A percentile compares a stretch with the other conserved stretches of the same genome.
These are phyloP conservation scores for Sylvietta virens DNA, from an alignment of 2,113 vertebrate species.

Conservation along the genomic window DNA sequence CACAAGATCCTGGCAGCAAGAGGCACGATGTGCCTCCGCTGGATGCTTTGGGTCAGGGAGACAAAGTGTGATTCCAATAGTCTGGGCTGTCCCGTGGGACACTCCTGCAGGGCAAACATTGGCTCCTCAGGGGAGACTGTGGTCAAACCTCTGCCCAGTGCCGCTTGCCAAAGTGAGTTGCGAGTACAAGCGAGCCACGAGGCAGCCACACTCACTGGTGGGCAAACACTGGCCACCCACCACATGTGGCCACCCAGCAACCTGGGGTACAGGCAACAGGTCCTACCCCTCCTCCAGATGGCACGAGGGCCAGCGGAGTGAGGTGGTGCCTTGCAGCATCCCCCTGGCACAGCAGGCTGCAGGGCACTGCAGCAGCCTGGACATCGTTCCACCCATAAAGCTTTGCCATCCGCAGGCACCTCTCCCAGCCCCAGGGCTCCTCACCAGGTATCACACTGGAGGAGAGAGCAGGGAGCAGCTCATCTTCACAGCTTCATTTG, in stretches of 20 bases:
- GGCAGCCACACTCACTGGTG: background rate
- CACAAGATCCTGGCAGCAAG: rapidly evolving
- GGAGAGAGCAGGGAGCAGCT: background rate
- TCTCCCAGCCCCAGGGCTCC: background rate
- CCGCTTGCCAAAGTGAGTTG: background rate
- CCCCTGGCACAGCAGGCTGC: background rate
- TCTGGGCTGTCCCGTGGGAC: background rate
- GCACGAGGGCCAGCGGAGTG: rapidly evolving
- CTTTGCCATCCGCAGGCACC: background rate
- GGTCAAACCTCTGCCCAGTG: background rate
- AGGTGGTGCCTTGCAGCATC: background rate
- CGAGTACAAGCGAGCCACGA: rapidly evolving
- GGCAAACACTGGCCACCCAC: background rate
- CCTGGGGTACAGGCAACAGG: rapidly evolving
- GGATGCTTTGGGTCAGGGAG: background rate
- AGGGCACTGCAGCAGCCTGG: background rate
- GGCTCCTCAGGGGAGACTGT: background rate
- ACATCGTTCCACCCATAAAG: background rate
- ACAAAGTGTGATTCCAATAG: background rate
- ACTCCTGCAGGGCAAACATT: background rate
- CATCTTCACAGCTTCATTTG: background rate
- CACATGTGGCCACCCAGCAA: rapidly evolving
- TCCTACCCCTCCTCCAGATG: background rate
- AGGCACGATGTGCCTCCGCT: rapidly evolving
- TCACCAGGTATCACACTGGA: rapidly evolving